Evolutionary conservation across 2,797 vertebrate genomes (phyloP).

Genomic region (Pantherophis vulpinus): DNA sequence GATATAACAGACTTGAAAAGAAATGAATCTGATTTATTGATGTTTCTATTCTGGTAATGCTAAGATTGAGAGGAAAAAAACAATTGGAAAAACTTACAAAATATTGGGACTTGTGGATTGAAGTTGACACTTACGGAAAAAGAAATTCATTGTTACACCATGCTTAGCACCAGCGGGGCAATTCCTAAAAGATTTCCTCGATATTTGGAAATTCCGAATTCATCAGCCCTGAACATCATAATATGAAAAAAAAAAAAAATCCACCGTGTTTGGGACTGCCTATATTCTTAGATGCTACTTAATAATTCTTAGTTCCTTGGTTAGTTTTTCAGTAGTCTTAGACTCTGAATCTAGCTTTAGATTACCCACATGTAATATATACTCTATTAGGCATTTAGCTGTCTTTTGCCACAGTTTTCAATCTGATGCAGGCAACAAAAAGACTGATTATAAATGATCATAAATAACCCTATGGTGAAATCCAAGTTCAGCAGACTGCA

Average conservation of each 20-base stretch:
- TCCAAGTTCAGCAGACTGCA: not conserved
- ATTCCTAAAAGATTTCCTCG: not conserved
- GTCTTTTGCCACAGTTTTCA: not conserved
- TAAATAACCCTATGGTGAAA: not conserved
- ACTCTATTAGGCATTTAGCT: not conserved
- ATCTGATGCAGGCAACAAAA: not conserved
- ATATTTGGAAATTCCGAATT: not conserved
- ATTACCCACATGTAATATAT: not conserved
- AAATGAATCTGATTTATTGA: not conserved
- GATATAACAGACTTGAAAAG: not conserved
- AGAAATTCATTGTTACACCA: not conserved
- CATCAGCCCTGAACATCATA: not conserved
- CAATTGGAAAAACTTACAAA: not conserved
- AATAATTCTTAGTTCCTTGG: not conserved
- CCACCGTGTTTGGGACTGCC: not conserved
- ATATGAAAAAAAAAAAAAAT: not conserved
- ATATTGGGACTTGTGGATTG: not conserved
- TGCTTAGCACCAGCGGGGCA: not conserved
- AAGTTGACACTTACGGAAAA: not conserved
- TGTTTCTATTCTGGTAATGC: not conserved
- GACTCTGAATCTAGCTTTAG: not conserved
- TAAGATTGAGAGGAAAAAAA: not conserved
- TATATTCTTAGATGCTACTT: not conserved
- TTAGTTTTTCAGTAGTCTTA: not conserved
- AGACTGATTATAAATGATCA: not conserved